phyloP scores from a whole-genome alignment of 2,113 vertebrate genomes.

The Apeltes quadracus region DNA sequence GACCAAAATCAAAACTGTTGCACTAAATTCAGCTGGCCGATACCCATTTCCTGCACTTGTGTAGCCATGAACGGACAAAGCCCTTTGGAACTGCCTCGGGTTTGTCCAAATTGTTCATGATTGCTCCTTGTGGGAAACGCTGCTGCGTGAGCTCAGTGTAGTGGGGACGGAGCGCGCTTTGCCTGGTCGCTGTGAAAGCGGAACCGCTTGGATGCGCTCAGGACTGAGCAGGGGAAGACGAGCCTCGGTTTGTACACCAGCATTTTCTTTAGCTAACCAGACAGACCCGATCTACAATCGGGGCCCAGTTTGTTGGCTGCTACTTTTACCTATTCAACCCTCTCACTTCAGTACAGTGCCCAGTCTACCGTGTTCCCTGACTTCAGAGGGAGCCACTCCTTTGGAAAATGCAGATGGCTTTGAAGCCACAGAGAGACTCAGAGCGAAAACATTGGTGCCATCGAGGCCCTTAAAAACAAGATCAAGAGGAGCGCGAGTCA shows the following conservation, averaged over 20 bases:
- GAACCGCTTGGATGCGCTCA: neutral
- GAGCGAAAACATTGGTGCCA: conserved; percentile 90
- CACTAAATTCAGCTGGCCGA: neutral
- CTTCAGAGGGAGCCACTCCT: neutral
- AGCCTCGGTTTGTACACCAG: neutral
- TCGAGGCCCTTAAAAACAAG: conserved; percentile 95
- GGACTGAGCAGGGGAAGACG: neutral
- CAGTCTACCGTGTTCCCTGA: neutral
- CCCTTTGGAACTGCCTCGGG: neutral
- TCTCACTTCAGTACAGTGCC: neutral
- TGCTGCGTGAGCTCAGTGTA: neutral
- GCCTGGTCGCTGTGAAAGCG: too few relatives aligned
- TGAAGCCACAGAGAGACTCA: conserved; percentile 90
- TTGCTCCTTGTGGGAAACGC: too few relatives aligned
- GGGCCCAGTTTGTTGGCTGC: neutral
- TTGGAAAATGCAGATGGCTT: conserved; percentile 91
- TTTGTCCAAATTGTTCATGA: neutral
- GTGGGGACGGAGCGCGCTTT: neutral
- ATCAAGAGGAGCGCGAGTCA: conserved; percentile 91
- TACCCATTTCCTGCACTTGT: neutral
- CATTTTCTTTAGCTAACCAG: neutral
- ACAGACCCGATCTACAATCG: neutral
- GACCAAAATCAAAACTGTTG: conserved; percentile 14
- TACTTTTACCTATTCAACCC: neutral
- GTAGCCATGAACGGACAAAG: too few relatives aligned